Evolutionary conservation across 2,797 vertebrate genomes (phyloP).

Genomic region (Sus cebifrons): DNA sequence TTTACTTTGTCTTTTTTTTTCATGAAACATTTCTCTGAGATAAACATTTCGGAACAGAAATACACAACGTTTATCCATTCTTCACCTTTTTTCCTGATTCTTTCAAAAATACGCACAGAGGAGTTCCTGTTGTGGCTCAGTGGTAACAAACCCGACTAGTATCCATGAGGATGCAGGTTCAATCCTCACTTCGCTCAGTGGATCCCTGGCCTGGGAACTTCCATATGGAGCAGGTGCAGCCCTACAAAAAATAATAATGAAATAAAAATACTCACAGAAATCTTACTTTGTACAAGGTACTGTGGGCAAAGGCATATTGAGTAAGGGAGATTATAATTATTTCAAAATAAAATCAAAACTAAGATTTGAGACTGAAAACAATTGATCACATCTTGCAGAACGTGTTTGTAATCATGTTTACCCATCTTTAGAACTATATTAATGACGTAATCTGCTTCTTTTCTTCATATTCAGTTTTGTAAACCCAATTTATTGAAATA

Average conservation of each 20-base stretch:
- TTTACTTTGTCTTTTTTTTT: not conserved
- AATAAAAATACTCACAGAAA: not conserved
- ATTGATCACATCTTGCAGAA: not conserved
- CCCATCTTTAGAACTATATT: not conserved
- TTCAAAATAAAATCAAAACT: slow-evolving; percentile 23
- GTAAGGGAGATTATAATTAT: not conserved
- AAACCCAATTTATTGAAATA: not conserved
- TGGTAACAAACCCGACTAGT: too few species aligned
- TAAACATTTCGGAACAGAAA: not conserved
- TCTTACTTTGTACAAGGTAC: not conserved
- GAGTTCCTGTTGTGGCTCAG: too few species aligned
- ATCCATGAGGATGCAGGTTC: too few species aligned
- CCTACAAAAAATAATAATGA: too few species aligned
- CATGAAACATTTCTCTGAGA: not conserved
- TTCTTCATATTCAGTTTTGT: not conserved
- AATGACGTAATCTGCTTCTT: not conserved
- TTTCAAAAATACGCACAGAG: not conserved
- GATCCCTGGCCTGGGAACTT: too few species aligned
- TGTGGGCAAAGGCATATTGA: not conserved
- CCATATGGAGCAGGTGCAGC: too few species aligned
- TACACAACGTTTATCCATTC: not conserved
- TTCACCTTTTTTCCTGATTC: not conserved
- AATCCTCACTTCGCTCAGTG: too few species aligned
- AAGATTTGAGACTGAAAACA: slow-evolving; percentile 40
- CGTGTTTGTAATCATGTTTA: not conserved